phyloP scores from a whole-genome alignment of 2,888 invertebrate species.

The Aleiodes alternator region DNA sequence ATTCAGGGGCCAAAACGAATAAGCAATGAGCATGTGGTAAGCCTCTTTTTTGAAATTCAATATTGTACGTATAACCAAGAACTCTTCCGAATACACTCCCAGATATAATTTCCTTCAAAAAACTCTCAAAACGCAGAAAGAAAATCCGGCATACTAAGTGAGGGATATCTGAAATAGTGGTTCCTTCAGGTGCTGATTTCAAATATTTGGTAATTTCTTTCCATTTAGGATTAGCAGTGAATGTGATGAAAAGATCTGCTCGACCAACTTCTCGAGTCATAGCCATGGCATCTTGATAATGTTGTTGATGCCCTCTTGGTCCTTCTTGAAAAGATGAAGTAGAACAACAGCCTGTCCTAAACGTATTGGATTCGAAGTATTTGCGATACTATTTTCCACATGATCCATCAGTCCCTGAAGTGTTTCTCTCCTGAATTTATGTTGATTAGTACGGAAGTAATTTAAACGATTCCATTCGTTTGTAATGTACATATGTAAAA shows the following conservation, averaged over 20 bases:
- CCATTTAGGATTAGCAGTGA: conserved; percentile 50
- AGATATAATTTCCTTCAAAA: background rate
- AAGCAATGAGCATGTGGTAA: too few species aligned
- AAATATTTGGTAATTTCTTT: conserved; percentile 41
- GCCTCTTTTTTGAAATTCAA: background rate
- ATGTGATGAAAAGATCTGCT: conserved; percentile 50
- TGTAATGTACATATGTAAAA: background rate
- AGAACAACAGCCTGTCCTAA: conserved; percentile 17
- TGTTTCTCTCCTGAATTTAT: background rate
- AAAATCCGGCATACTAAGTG: background rate
- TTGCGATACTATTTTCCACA: background rate
- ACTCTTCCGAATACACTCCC: background rate
- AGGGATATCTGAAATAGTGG: background rate
- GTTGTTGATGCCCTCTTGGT: background rate
- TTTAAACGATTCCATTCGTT: conserved; percentile 9
- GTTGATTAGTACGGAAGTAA: background rate
- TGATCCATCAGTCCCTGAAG: background rate
- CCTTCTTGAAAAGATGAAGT: conserved; percentile 22
- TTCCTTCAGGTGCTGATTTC: background rate
- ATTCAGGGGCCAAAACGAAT: too few species aligned
- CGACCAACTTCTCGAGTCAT: conserved; percentile 29
- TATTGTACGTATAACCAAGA: conserved; percentile 1
- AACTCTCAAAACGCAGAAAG: background rate
- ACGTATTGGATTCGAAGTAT: background rate
- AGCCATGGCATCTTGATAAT: conserved; percentile 38